These are phyloP conservation scores for Rhadina sibilatrix DNA, from an alignment of 2,113 vertebrate genomes.

Conservation along the genomic window DNA sequence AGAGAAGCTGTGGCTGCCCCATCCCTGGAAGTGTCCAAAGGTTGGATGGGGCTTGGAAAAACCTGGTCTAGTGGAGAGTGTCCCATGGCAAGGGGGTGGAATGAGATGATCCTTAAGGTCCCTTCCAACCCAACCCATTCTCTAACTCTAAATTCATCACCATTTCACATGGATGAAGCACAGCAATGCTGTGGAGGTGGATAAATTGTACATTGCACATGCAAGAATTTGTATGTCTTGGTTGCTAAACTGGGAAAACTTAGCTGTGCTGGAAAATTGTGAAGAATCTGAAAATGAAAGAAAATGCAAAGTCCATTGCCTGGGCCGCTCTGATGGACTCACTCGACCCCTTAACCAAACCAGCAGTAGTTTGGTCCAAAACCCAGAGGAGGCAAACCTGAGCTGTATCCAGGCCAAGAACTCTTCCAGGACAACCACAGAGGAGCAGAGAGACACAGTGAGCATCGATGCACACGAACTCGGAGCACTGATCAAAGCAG, in stretches of 20 bases:
- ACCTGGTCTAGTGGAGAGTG: rapidly evolving
- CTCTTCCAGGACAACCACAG: not conserved
- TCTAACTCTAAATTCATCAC: no score
- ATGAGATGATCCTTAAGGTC: not conserved
- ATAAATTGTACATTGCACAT: not conserved
- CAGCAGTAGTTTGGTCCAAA: not conserved
- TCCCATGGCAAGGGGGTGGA: not conserved
- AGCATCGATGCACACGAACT: rapidly evolving
- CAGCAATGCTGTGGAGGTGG: rapidly evolving
- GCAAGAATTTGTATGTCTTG: not conserved
- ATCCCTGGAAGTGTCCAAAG: not conserved
- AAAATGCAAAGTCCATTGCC: not conserved
- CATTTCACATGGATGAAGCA: not conserved
- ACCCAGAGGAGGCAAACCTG: not conserved
- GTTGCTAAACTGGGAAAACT: not conserved
- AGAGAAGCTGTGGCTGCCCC: not conserved
- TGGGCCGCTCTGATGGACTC: not conserved
- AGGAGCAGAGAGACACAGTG: not conserved
- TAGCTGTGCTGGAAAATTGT: not conserved
- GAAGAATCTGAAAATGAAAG: not conserved
- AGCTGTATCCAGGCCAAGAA: not conserved
- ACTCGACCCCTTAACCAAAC: not conserved
- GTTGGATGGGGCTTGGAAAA: not conserved
- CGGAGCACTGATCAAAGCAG: not conserved
- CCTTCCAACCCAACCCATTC: not conserved